Percentiles rank a stretch among this genome's conserved stretches.
phyloP scores from a whole-genome alignment of 1,140 invertebrate species.

The Drosophila oshimai region DNA sequence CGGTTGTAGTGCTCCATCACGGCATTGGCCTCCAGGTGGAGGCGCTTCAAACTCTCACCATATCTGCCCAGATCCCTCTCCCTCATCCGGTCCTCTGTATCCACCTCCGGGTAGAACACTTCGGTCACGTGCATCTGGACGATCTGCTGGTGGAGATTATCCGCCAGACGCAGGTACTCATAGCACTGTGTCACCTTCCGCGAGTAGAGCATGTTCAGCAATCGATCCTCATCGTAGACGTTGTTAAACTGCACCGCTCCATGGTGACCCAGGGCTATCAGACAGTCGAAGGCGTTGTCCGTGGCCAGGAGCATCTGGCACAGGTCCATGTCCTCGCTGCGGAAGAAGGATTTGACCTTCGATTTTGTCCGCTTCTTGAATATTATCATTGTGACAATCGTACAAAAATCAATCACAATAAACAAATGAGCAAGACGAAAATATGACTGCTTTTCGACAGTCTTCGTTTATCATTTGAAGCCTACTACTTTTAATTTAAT shows the following conservation, averaged over 20 bases:
- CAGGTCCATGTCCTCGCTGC: slow-evolving; percentile 71
- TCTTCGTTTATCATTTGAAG: too few species aligned
- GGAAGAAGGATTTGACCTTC: slow-evolving; percentile 60
- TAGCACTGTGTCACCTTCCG: slow-evolving; percentile 94
- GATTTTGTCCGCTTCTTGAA: not conserved
- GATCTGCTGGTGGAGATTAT: slow-evolving; percentile 97
- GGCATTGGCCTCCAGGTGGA: slow-evolving; percentile 91
- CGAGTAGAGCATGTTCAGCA: slow-evolving; percentile 95
- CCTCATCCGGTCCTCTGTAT: slow-evolving; percentile 91
- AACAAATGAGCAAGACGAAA: too few species aligned
- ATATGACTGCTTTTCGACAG: not conserved
- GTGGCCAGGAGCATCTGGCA: slow-evolving; percentile 62
- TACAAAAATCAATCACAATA: not conserved
- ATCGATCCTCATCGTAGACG: slow-evolving; percentile 93
- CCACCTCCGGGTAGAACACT: slow-evolving; percentile 90
- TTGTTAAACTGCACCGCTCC: slow-evolving; percentile 69
- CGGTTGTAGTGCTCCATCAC: slow-evolving; percentile 97
- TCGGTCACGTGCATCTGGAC: slow-evolving; percentile 96
- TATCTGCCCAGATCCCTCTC: slow-evolving; percentile 97
- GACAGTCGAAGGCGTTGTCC: slow-evolving; percentile 71
- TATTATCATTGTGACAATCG: not conserved
- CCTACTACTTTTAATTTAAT: too few species aligned
- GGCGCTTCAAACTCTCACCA: slow-evolving; percentile 91
- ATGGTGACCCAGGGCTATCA: slow-evolving; percentile 56
- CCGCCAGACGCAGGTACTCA: slow-evolving; percentile 95